These are phyloP conservation scores for Eristalis tenax DNA, from an alignment of 2,888 invertebrate genomes.

Conservation along the genomic window DNA sequence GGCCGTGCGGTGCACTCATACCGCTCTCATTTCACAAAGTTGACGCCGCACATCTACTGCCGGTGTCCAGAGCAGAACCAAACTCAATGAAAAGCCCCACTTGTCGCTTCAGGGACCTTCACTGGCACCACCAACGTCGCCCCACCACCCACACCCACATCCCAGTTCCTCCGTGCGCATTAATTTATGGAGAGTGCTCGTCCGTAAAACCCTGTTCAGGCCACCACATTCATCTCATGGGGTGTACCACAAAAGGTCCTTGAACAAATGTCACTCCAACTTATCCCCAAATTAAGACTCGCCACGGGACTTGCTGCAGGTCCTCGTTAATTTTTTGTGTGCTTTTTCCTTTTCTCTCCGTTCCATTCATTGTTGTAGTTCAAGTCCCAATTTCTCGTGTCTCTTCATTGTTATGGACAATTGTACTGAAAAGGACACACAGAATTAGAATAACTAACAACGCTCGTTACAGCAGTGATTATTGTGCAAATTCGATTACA, in stretches of 20 bases:
- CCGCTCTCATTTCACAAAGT: not conserved
- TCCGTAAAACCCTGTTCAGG: not conserved
- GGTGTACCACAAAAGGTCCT: not conserved
- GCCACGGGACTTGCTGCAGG: not conserved
- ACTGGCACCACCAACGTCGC: not conserved
- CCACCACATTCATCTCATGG: not conserved
- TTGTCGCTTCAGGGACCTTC: not conserved
- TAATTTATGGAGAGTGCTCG: not conserved
- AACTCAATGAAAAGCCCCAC: not conserved
- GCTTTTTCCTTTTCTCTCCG: not conserved
- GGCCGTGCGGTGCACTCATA: not conserved
- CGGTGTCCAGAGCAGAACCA: not conserved
- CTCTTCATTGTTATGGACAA: not conserved
- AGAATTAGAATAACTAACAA: not conserved
- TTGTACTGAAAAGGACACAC: not conserved
- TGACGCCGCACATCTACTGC: not conserved
- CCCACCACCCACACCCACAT: not conserved
- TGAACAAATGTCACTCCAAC: not conserved
- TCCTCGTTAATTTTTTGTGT: not conserved
- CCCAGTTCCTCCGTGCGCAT: not conserved
- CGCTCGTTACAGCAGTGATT: slow-evolving; percentile 1
- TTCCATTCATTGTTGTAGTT: not conserved
- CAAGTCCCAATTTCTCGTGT: not conserved
- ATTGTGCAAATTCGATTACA: slow-evolving; percentile 13
- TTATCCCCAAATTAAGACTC: slow-evolving; percentile 1